Evolutionary conservation across 2,113 vertebrate genomes (phyloP).

Genomic region (Podarcis cretensis): DNA sequence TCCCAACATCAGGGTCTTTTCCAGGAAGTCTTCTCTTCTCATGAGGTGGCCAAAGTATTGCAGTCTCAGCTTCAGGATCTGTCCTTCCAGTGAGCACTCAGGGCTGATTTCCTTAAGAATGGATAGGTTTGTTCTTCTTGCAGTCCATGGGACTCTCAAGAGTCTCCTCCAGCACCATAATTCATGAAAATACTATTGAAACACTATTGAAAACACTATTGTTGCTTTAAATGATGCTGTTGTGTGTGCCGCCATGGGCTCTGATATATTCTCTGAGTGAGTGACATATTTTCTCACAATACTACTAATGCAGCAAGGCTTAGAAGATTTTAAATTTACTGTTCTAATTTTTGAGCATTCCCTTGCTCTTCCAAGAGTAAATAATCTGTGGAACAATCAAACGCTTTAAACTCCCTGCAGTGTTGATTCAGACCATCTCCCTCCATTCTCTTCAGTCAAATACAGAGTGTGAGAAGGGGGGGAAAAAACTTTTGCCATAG

Average conservation of each 20-base stretch:
- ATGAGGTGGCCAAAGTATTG: too few relatives aligned
- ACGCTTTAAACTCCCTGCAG: slow-evolving; percentile 24
- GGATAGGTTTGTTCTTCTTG: too few relatives aligned
- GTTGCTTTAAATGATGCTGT: slow-evolving; percentile 48
- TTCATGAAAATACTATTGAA: too few relatives aligned
- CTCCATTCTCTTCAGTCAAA: not conserved
- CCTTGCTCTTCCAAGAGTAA: slow-evolving; percentile 52
- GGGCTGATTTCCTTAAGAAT: too few relatives aligned
- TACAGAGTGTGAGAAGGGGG: not conserved
- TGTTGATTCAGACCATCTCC: slow-evolving; percentile 11
- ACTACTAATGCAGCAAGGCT: slow-evolving; percentile 10
- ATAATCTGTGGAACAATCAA: slow-evolving; percentile 47
- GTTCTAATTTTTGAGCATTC: slow-evolving; percentile 51
- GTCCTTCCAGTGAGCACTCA: too few relatives aligned
- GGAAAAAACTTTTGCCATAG: too few relatives aligned
- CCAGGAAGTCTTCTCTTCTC: too few relatives aligned
- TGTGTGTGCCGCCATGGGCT: slow-evolving; percentile 39
- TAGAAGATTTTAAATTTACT: slow-evolving; percentile 64
- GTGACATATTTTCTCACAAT: slow-evolving; percentile 49
- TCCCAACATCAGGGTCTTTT: too few relatives aligned
- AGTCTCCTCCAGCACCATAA: too few relatives aligned
- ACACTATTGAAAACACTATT: slow-evolving; percentile 35
- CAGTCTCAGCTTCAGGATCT: too few relatives aligned
- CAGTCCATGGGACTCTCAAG: too few relatives aligned
- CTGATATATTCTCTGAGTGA: slow-evolving; percentile 46